phyloP scores from a whole-genome alignment of 2,888 invertebrate genomes.

The Andrena camellia region DNA sequence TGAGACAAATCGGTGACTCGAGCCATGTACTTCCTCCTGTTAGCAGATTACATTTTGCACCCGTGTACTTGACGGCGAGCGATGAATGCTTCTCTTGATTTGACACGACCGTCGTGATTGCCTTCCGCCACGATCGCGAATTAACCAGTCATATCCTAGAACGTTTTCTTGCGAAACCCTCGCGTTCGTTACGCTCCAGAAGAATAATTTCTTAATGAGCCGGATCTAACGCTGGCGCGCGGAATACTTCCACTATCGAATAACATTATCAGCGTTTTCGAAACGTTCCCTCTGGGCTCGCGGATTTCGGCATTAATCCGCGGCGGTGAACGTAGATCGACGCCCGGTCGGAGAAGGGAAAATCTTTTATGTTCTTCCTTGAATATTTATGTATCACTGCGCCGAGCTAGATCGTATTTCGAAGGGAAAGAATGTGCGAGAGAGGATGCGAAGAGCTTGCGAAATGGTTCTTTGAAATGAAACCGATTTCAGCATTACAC shows the following conservation, averaged over 20 bases:
- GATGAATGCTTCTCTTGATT: slow-evolving; percentile 3
- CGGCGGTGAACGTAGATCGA: neutral
- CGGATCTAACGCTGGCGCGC: slow-evolving; percentile 22
- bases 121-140: slow-evolving; percentile 24
- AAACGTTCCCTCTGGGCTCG: neutral
- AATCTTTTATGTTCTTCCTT: neutral
- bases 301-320: neutral
- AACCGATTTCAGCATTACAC: neutral
- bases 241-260: neutral
- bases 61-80: neutral
- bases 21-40: too few relatives aligned
- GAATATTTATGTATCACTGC: neutral
- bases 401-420: neutral
- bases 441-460: neutral
- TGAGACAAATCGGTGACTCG: too few relatives aligned
- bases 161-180: slow-evolving; percentile 60
- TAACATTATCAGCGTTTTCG: neutral
- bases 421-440: neutral
- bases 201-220: slow-evolving; percentile 63
- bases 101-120: slow-evolving; percentile 28
- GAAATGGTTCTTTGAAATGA: slow-evolving; percentile 1
- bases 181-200: slow-evolving; percentile 59
- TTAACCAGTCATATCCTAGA: slow-evolving; percentile 49
- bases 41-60: too few relatives aligned
- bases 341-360: neutral